phyloP scores from a whole-genome alignment of 2,113 vertebrate species.

The Mungos mungo region DNA sequence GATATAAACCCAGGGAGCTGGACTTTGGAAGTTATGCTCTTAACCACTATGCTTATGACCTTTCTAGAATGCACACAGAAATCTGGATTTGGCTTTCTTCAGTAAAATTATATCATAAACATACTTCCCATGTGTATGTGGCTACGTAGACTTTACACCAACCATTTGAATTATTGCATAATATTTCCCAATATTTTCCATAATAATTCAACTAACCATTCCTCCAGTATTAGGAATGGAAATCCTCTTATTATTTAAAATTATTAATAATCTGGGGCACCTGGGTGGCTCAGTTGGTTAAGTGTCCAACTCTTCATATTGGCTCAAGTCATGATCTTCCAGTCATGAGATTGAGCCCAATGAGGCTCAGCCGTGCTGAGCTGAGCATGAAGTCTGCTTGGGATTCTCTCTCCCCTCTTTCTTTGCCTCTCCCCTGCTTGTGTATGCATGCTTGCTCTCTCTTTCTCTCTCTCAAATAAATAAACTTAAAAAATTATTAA shows the following conservation, averaged over 20 bases:
- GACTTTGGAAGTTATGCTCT: background rate
- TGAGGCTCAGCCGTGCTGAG: too few relatives aligned
- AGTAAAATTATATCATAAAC: background rate
- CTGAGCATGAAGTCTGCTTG: too few relatives aligned
- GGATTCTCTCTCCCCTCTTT: too few relatives aligned
- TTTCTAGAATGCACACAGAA: background rate
- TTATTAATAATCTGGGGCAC: background rate
- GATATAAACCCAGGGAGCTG: background rate
- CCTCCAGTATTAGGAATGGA: background rate
- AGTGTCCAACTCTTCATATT: too few relatives aligned
- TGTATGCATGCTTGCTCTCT: too few relatives aligned
- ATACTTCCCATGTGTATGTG: background rate
- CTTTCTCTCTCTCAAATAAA: too few relatives aligned
- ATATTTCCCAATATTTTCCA: background rate
- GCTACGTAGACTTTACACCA: background rate
- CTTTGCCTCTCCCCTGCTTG: too few relatives aligned
- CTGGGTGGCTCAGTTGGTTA: too few relatives aligned
- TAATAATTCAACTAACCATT: background rate
- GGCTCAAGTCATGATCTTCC: too few relatives aligned
- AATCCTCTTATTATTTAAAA: constrained; percentile 13
- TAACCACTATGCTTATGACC: background rate
- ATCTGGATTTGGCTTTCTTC: background rate
- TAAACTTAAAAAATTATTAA: background rate
- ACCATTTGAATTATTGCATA: background rate
- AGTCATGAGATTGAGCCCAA: too few relatives aligned